These are phyloP conservation scores for Sinocyclocheilus maitianheensis DNA, from an alignment of 2,113 vertebrate species.

Conservation along the genomic window DNA sequence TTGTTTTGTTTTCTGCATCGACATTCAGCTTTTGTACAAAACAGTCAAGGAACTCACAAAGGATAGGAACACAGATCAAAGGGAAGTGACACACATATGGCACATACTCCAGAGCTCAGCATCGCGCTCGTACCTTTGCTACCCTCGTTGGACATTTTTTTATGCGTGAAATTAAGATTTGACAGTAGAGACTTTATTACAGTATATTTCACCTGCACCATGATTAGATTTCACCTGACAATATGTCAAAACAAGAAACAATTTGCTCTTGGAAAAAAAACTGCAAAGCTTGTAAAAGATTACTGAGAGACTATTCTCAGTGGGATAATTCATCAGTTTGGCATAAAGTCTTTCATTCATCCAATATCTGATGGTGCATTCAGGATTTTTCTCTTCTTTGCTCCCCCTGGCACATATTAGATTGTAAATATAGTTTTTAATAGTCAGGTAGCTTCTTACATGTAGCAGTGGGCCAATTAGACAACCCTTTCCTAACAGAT, in stretches of 20 bases:
- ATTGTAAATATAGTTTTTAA: neutral
- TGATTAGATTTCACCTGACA: slow-evolving; percentile 10
- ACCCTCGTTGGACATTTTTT: slow-evolving; percentile 3
- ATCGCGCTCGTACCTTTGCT: neutral
- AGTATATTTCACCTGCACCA: slow-evolving; percentile 6
- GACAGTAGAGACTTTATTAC: slow-evolving; percentile 13
- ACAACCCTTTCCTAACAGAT: slow-evolving; percentile 60
- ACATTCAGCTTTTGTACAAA: slow-evolving; percentile 56
- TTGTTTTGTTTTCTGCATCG: slow-evolving; percentile 50
- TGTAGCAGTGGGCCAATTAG: slow-evolving; percentile 54
- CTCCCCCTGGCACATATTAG: slow-evolving; percentile 1
- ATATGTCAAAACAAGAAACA: slow-evolving; percentile 15
- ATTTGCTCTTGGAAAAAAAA: slow-evolving; percentile 1
- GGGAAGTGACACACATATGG: slow-evolving; percentile 56
- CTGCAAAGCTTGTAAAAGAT: neutral
- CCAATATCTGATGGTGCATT: slow-evolving; percentile 15
- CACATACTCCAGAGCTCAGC: slow-evolving; percentile 42
- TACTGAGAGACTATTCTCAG: neutral
- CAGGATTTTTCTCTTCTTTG: neutral
- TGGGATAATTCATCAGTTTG: slow-evolving; percentile 30
- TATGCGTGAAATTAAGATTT: slow-evolving; percentile 9
- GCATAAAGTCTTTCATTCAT: slow-evolving; percentile 22
- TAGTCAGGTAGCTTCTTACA: slow-evolving; percentile 18
- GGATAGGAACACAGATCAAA: slow-evolving; percentile 43
- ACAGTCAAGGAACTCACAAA: slow-evolving; percentile 68